Conservation (phyloP, 1,140 invertebrate species). For the Drosophila erecta region DNA sequence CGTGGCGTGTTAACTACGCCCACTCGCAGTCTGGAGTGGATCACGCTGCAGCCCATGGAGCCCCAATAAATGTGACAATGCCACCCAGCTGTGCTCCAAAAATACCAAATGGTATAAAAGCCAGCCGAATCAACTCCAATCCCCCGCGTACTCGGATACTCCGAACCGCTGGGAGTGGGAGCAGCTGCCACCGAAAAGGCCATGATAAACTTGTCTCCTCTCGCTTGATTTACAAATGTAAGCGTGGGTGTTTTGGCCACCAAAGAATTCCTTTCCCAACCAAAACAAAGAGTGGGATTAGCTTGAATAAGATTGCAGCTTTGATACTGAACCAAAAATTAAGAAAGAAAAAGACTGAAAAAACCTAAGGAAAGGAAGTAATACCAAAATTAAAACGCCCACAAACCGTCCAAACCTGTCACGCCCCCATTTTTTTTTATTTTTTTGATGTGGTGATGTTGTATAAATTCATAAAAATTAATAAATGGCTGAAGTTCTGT, state of each 20-base stretch:
- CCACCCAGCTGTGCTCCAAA: neutral
- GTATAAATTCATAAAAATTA: no score
- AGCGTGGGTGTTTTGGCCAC: conserved; percentile 14
- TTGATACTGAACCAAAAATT: neutral
- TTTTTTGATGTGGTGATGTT: no score
- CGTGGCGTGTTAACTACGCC: conserved; percentile 40
- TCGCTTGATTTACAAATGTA: conserved; percentile 60
- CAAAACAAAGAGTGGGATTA: conserved; percentile 3
- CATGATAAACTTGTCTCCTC: conserved; percentile 55
- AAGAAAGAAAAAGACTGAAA: neutral
- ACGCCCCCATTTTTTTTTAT: no score
- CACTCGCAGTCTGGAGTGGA: conserved; percentile 20
- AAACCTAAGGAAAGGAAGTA: no score
- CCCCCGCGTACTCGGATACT: conserved; percentile 10
- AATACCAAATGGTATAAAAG: conserved; percentile 30
- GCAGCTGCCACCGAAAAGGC: conserved; percentile 58
- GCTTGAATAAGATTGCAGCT: conserved; percentile 2
- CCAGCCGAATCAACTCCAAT: conserved; percentile 17
- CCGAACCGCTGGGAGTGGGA: conserved; percentile 44
- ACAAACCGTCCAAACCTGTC: no score
- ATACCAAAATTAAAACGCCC: no score
- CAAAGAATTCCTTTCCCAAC: conserved; percentile 1
- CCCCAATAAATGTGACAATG: conserved; percentile 6
- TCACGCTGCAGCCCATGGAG: conserved; percentile 17
- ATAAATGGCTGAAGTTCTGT: no score